phyloP scores from a whole-genome alignment of 2,888 invertebrate genomes.

The Cerastis leucographa region DNA sequence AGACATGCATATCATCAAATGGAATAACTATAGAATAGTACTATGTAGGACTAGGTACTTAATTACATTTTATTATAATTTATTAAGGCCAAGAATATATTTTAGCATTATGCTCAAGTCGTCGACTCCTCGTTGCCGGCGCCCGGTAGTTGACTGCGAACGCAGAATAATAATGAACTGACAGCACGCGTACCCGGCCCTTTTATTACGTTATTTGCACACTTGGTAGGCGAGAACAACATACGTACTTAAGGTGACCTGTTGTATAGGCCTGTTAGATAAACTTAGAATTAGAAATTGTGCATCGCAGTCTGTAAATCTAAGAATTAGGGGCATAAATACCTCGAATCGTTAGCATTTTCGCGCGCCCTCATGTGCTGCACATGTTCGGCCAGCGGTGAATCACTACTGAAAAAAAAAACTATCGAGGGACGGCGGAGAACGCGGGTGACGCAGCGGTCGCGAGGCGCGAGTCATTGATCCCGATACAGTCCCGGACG shows the following conservation, averaged over 20 bases:
- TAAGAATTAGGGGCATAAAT: conserved; percentile 59
- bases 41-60: not conserved
- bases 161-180: conserved; percentile 83
- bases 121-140: conserved; percentile 50
- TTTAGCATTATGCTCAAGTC: conserved; percentile 40
- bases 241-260: conserved; percentile 34
- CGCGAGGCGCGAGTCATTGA: conserved; percentile 88
- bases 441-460: conserved; percentile 84
- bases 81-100: conserved; percentile 38
- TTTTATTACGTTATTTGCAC: conserved; percentile 70
- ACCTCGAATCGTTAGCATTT: conserved; percentile 66
- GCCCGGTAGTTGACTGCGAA: conserved; percentile 78
- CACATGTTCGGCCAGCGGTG: conserved; percentile 84
- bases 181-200: conserved; percentile 58
- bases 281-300: conserved; percentile 55
- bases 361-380: conserved; percentile 78
- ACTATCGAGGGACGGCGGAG: conserved; percentile 81
- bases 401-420: conserved; percentile 86
- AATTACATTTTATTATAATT: conserved; percentile 13
- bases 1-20: not conserved
- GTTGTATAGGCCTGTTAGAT: conserved; percentile 40
- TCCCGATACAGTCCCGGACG: conserved; percentile 87
- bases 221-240: conserved; percentile 57
- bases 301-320: conserved; percentile 41
- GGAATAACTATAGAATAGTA: not conserved